phyloP scores from a whole-genome alignment of 2,113 vertebrate species.

The Archilochus colubris region DNA sequence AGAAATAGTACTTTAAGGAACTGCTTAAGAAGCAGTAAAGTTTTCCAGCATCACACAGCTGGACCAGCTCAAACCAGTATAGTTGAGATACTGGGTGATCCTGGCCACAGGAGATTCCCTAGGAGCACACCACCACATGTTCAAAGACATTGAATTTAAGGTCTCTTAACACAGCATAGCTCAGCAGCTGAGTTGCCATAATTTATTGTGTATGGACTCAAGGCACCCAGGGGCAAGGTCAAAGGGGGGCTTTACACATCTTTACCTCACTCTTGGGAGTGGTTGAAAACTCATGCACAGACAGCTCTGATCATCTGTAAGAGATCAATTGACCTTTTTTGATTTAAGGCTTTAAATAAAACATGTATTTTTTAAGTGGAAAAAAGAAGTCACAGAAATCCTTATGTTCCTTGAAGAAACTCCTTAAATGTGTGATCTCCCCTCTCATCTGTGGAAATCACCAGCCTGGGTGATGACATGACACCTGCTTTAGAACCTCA shows the following conservation, averaged over 20 bases:
- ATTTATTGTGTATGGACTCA: neutral
- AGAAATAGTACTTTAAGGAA: neutral
- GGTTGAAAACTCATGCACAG: neutral
- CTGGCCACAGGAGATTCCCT: neutral
- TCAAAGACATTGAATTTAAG: neutral
- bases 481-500: neutral
- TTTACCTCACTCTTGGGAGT: neutral
- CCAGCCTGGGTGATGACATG: neutral
- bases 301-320: neutral
- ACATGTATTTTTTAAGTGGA: neutral
- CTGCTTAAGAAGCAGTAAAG: neutral
- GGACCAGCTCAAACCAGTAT: neutral
- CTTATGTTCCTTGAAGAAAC: neutral
- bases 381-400: neutral
- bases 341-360: neutral
- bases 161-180: neutral
- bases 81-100: neutral
- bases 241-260: neutral
- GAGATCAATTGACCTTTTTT: neutral
- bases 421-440: neutral
- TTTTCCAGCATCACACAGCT: neutral
- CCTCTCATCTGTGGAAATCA: neutral
- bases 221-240: neutral
- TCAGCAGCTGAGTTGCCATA: neutral
- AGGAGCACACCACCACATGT: neutral